Base-by-base conservation (phyloP, 2,888 invertebrate genomes). In the Erannis defoliaria region DNA sequence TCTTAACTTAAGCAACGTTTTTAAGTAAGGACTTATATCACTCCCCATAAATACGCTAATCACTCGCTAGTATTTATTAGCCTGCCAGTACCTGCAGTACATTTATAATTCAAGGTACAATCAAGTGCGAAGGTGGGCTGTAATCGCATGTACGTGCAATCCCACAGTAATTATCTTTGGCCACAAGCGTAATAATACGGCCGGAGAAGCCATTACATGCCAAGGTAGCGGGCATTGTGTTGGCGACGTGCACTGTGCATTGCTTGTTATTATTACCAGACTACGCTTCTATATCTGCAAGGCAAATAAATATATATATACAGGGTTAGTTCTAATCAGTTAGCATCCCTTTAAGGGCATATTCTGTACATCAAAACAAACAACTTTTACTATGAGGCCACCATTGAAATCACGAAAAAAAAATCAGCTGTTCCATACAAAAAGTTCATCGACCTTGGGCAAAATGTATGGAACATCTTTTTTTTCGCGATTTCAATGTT, bases 81-180 rank as follows among this genome's bases (percentile, higher is more conserved):
- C 37, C 56, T 49, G 29, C 50, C 38, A 46, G 26, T 26, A 26
- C 26, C n/a, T n/a, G 26, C 8, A 2, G 14, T 33, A 38, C 42
- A 40, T 31, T 16, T 9, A 16, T 42, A 48, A 54, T 76, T 72
- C 70, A 74, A 61, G 61, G 64, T 68, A 78, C 76, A 78, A 77
- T 75, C 70, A 65, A 62, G 63, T 60, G 65, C 70, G 67, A 71
- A 78, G 77, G 74, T 75, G 69, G 70, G 62, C 66, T 62, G 71
- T 86, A 87, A 89, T 88, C 85, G 85, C 84, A 84, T 85, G 78
- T 86, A 81, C 83, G 78, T 86, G 85, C 87, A 89, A 86, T 87
- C 81, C 81, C 76, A 78, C 77, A 77, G 81, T 85, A 85, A 89
- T 89, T 88, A 89, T 84, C 78, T 82, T 80, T 80, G 76, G 75